Evolutionary conservation across 2,797 vertebrate species (phyloP).

Genomic region (Phrynocephalus forsythii): DNA sequence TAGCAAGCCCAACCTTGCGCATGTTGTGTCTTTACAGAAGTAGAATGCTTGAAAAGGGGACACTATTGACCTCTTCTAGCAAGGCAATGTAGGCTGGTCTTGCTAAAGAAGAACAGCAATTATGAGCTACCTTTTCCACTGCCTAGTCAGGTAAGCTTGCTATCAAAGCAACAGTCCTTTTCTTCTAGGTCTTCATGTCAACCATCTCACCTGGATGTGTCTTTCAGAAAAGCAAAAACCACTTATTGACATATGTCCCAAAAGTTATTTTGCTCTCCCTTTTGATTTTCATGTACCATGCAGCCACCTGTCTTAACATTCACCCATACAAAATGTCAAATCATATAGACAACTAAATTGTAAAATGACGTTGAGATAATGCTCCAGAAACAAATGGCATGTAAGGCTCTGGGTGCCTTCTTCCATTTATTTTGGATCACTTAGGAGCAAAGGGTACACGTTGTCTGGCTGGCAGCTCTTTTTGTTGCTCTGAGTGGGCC

Average conservation of each 20-base stretch:
- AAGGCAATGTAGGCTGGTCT: neutral
- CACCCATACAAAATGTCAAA: conserved; percentile 50
- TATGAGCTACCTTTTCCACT: conserved; percentile 7
- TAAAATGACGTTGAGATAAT: conserved; percentile 45
- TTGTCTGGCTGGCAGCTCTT: neutral
- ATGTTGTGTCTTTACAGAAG: too few species aligned
- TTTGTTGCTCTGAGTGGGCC: neutral
- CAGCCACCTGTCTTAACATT: conserved; percentile 55
- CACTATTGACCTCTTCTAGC: too few species aligned
- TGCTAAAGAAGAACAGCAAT: conserved; percentile 28
- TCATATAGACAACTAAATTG: conserved; percentile 40
- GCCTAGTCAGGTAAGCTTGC: conserved; percentile 5
- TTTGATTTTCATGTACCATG: conserved; percentile 30
- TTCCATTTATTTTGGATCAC: neutral
- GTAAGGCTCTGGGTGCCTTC: neutral
- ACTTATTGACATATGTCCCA: conserved; percentile 61
- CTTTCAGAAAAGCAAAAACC: conserved; percentile 58
- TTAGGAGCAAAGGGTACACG: too few species aligned
- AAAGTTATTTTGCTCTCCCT: conserved; percentile 37
- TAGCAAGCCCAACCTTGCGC: neutral
- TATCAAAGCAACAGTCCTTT: conserved; percentile 41
- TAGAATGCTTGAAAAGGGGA: too few species aligned
- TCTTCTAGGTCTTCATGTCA: conserved; percentile 59
- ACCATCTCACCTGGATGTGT: conserved; percentile 60
- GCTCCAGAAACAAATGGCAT: conserved; percentile 33